Conservation (phyloP, 2,888 invertebrate species). For the Gymnosoma rotundatum region DNA sequence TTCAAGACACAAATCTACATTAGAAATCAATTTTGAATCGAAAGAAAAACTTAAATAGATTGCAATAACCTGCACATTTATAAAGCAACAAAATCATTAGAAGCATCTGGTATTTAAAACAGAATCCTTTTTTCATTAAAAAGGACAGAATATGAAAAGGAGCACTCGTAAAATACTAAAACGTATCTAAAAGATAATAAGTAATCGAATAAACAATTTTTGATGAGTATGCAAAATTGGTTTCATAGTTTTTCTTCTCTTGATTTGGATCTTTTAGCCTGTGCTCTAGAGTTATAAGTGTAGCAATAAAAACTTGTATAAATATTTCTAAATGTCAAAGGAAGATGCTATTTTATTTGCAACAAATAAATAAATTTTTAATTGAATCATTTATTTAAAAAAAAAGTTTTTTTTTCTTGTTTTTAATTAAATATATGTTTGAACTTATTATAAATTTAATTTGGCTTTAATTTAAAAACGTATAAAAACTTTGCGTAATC, state of each 20-base stretch:
- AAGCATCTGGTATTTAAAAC: constrained; percentile 40
- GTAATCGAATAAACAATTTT: constrained; percentile 11
- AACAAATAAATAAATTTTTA: too few relatives aligned
- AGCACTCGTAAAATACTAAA: neutral
- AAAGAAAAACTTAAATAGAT: neutral
- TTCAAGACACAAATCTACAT: constrained; percentile 55
- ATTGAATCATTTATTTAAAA: too few relatives aligned
- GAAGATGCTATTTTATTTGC: too few relatives aligned
- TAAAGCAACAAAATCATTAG: constrained; percentile 11
- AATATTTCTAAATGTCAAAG: too few relatives aligned
- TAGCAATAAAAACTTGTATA: neutral
- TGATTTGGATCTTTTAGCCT: too few relatives aligned
- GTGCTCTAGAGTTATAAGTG: neutral
- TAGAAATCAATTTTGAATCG: constrained; percentile 55
- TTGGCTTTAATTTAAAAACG: too few relatives aligned
- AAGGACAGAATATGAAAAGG: neutral
- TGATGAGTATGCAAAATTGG: too few relatives aligned
- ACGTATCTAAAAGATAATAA: constrained; percentile 24
- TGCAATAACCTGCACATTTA: neutral
- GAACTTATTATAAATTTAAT: too few relatives aligned
- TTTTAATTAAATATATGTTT: too few relatives aligned
- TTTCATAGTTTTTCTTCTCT: too few relatives aligned
- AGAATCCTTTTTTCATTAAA: neutral
- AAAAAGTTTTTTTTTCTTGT: too few relatives aligned
- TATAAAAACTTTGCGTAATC: too few relatives aligned